Evolutionary conservation across 2,888 invertebrate genomes (phyloP).

Genomic region (Andrena fulva): DNA sequence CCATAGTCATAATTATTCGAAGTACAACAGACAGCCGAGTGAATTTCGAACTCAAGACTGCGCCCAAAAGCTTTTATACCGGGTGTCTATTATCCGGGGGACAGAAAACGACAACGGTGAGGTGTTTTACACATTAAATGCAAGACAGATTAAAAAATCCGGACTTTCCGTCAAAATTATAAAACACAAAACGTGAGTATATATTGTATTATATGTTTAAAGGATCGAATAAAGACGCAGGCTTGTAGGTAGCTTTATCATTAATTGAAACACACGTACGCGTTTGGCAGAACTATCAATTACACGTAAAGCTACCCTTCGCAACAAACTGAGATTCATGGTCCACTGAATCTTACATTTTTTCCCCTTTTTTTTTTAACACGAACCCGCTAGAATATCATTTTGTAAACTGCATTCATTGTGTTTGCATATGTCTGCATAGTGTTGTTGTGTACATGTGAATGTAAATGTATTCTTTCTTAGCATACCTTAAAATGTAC

Average conservation of each 20-base stretch:
- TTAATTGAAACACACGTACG: slow-evolving; percentile 54
- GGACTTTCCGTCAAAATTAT: slow-evolving; percentile 43
- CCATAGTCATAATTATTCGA: slow-evolving; percentile 51
- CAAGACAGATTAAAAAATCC: slow-evolving; percentile 33
- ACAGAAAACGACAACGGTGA: slow-evolving; percentile 3
- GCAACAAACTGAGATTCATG: slow-evolving; percentile 69
- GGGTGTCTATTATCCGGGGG: slow-evolving; percentile 18
- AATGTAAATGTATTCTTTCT: slow-evolving; percentile 68
- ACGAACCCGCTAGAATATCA: slow-evolving; percentile 71
- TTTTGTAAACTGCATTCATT: slow-evolving; percentile 67
- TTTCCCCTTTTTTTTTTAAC: slow-evolving; percentile 51
- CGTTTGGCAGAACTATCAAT: slow-evolving; percentile 59
- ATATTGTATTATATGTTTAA: slow-evolving; percentile 42
- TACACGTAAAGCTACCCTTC: slow-evolving; percentile 62
- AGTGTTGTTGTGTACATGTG: slow-evolving; percentile 70
- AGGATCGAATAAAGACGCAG: slow-evolving; percentile 49
- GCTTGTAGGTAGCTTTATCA: slow-evolving; percentile 53
- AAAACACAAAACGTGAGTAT: slow-evolving; percentile 52
- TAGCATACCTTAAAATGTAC: slow-evolving; percentile 77
- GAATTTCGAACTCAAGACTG: slow-evolving; percentile 55
- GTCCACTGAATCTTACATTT: slow-evolving; percentile 70
- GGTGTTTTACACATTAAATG: slow-evolving; percentile 34
- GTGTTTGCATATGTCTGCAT: slow-evolving; percentile 67
- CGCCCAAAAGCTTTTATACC: slow-evolving; percentile 34
- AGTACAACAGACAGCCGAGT: slow-evolving; percentile 47